A percentile compares a stretch with the other conserved stretches of the same genome.
phyloP scores from a whole-genome alignment of 2,888 invertebrate species.

The Apoda limacodes region DNA sequence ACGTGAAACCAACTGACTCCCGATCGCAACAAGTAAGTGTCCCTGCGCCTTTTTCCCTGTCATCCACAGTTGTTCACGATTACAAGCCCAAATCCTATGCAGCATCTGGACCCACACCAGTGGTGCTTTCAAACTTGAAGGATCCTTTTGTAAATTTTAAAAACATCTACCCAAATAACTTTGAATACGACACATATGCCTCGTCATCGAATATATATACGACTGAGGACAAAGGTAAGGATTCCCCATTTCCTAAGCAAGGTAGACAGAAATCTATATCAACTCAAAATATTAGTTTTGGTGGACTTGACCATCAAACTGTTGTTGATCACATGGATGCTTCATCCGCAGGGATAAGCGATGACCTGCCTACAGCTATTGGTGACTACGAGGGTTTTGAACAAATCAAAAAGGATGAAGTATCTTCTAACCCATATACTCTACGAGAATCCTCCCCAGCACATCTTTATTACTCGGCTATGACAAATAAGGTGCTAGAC shows the following conservation, averaged over 20 bases:
- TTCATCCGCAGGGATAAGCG: constrained; percentile 27
- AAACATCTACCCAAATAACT: constrained; percentile 41
- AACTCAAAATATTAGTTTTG: constrained; percentile 55
- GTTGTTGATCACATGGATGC: constrained; percentile 47
- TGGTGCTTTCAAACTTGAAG: constrained; percentile 34
- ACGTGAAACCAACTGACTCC: constrained; percentile 37
- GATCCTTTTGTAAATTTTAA: constrained; percentile 42
- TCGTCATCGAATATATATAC: constrained; percentile 42
- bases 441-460: constrained; percentile 44
- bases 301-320: constrained; percentile 45
- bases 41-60: constrained; percentile 43
- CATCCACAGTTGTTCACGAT: constrained; percentile 50
- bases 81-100: constrained; percentile 40
- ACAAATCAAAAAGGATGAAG: constrained; percentile 26
- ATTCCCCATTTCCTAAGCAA: constrained; percentile 28
- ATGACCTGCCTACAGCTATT: constrained; percentile 31
- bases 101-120: constrained; percentile 22
- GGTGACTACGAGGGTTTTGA: constrained; percentile 34
- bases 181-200: constrained; percentile 47
- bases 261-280: constrained; percentile 55
- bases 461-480: constrained; percentile 45
- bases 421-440: constrained; percentile 36
- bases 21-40: constrained; percentile 32
- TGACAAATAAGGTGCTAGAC: constrained; percentile 46
- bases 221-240: constrained; percentile 34